Evolutionary conservation across 2,888 invertebrate genomes (phyloP).

Genomic region (Orthosia incerta): DNA sequence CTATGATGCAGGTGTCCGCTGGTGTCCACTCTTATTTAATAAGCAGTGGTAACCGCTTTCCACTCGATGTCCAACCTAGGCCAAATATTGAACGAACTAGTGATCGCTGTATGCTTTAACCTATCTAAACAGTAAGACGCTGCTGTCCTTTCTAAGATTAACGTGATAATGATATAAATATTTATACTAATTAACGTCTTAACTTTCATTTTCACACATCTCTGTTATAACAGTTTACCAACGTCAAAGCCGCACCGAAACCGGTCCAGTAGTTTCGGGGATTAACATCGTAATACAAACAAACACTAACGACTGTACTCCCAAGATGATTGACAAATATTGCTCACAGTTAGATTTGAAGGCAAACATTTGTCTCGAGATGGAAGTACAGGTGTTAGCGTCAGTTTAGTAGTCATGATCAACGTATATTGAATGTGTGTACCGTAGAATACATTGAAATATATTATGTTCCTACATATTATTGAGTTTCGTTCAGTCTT

Average conservation of each 20-base stretch:
- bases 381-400: conserved; percentile 13
- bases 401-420: conserved; percentile 2
- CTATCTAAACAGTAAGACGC: not conserved
- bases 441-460: not conserved
- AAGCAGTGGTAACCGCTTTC: not conserved
- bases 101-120: not conserved
- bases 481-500: too few relatives aligned
- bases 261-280: conserved; percentile 64
- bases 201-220: conserved; percentile 51
- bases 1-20: too few relatives aligned
- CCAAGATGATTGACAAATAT: conserved; percentile 66
- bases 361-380: conserved; percentile 39
- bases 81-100: conserved; percentile 6
- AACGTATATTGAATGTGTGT: not conserved
- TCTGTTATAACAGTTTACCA: conserved; percentile 45
- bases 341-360: conserved; percentile 44
- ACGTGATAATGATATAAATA: conserved; percentile 16
- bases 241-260: conserved; percentile 48
- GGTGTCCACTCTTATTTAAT: too few relatives aligned
- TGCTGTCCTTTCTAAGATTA: not conserved
- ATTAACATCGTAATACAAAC: conserved; percentile 60
- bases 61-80: not conserved
- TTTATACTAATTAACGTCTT: conserved; percentile 37
- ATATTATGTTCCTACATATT: too few relatives aligned
- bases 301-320: conserved; percentile 50